phyloP scores from a whole-genome alignment of 1,140 invertebrate species.

The Drosophila pandora region DNA sequence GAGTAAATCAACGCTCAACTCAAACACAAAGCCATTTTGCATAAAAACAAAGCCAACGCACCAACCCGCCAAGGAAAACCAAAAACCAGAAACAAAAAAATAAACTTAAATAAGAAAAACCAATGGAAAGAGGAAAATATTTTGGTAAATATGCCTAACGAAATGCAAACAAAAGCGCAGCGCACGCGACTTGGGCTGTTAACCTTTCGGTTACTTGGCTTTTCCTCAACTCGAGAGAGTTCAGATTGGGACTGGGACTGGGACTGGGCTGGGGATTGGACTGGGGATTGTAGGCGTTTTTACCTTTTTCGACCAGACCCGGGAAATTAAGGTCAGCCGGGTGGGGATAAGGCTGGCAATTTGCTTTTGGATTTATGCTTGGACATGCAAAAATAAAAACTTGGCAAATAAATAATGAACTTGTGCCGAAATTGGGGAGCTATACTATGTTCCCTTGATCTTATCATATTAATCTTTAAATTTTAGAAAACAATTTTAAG shows the following conservation, averaged over 20 bases:
- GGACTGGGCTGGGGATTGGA: constrained; percentile 1
- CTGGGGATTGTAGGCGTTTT: constrained; percentile 28
- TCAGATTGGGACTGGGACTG: not conserved
- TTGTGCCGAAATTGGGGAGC: not conserved
- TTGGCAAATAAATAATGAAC: constrained; percentile 22
- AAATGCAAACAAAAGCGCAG: constrained; percentile 79
- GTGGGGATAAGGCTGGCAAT: constrained; percentile 44
- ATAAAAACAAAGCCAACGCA: constrained; percentile 52
- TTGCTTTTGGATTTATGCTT: constrained; percentile 55
- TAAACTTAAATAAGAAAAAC: not conserved
- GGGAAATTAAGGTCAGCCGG: constrained; percentile 47
- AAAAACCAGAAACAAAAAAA: constrained; percentile 28
- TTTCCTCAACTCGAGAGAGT: constrained; percentile 3
- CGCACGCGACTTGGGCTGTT: constrained; percentile 60
- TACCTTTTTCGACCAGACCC: constrained; percentile 39
- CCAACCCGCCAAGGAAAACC: constrained; percentile 1
- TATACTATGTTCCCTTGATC: not conserved
- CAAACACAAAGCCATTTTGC: constrained; percentile 79
- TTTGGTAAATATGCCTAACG: constrained; percentile 79
- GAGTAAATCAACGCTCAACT: constrained; percentile 67
- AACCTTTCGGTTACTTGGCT: constrained; percentile 65
- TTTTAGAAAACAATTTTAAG: not conserved
- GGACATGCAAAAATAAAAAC: constrained; percentile 40
- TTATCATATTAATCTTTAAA: no score
- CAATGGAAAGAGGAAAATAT: constrained; percentile 36